Conservation (phyloP, 2,888 invertebrate genomes). For the Drosophila meridiana region DNA sequence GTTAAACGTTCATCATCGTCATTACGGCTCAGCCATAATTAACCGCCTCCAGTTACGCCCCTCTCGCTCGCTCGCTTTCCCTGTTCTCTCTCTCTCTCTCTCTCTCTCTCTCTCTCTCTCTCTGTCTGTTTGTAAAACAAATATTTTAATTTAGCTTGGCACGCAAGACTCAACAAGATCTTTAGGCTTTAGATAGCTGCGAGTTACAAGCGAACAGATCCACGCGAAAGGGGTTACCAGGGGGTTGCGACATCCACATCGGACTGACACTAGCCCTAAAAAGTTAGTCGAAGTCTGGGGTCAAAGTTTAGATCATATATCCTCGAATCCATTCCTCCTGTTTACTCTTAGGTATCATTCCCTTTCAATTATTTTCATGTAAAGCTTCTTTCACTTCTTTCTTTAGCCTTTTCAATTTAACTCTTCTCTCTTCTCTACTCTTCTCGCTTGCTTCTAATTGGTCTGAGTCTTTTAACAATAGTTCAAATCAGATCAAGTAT, state of each 20-base stretch:
- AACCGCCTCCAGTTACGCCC: background rate
- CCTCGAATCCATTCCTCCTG: too few relatives aligned
- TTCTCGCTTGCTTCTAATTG: background rate
- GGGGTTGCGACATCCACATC: background rate
- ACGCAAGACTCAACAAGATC: constrained; percentile 36
- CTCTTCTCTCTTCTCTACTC: background rate
- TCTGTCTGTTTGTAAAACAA: background rate
- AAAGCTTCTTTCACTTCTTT: background rate
- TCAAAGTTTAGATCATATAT: background rate
- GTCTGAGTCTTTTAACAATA: background rate
- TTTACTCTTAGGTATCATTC: background rate
- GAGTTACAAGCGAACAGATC: background rate
- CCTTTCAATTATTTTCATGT: background rate
- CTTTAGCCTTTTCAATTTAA: background rate
- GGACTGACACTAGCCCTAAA: background rate
- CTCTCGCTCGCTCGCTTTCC: background rate
- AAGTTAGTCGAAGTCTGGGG: background rate
- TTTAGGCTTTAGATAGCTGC: constrained; percentile 1
- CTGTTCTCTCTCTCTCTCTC: background rate
- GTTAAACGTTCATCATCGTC: constrained; percentile 20
- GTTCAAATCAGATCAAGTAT: too few relatives aligned
- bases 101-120: too few relatives aligned
- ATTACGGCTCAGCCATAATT: constrained; percentile 8
- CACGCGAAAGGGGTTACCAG: background rate
- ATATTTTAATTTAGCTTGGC: constrained; percentile 20